Evolutionary conservation across 2,888 invertebrate genomes (phyloP), one percentile per base, ranked within the genome.

Genomic region (Tipula confusa): DNA sequence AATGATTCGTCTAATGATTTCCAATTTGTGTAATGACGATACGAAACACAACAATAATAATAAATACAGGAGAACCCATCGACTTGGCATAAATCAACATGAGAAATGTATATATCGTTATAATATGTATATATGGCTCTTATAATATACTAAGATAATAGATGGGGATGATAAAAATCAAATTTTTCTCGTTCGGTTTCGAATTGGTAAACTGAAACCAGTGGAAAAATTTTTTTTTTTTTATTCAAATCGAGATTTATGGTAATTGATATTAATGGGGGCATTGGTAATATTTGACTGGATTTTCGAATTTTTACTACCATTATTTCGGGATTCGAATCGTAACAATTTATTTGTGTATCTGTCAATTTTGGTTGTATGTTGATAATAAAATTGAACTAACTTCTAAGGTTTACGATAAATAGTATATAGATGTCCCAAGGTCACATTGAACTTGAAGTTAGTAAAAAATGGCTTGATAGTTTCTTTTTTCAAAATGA

Each of bases 221-320:
- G 5, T 24, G 18, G 24, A 64, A 64, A 24, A 64, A 18, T 24
- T 24, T 9, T 64, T 33, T 33, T 33, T 24, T 64, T 64, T 24
- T 38, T 43, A 43, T n/a, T 38, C 13, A 38, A 24, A 64, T 64
- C n/a, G 64, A 64, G 64, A 64, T 64, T 64, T 64, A 64, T 64
- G 64, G 64, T 64, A 64, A 64, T 64, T 64, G 64, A 64, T 64
- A 64, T 64, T 64, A 64, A 64, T 64, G 64, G 64, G 24, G 64
- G 24, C 24, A 64, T 64, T 64, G 64, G 64, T 11, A 64, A 64
- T 64, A 64, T 64, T 64, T 64, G 18, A 64, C 24, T 64, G 24
- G 64, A 24, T 64, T 64, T 24, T 24, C 15, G 9, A 3, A 7
- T 24, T 3, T 24, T 64, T 24, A 3, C 24, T 24, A 18, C 38